Evolutionary conservation across 2,113 vertebrate genomes (phyloP), one percentile per base, ranked within the genome.

Genomic region (Calidris pygmaea): DNA sequence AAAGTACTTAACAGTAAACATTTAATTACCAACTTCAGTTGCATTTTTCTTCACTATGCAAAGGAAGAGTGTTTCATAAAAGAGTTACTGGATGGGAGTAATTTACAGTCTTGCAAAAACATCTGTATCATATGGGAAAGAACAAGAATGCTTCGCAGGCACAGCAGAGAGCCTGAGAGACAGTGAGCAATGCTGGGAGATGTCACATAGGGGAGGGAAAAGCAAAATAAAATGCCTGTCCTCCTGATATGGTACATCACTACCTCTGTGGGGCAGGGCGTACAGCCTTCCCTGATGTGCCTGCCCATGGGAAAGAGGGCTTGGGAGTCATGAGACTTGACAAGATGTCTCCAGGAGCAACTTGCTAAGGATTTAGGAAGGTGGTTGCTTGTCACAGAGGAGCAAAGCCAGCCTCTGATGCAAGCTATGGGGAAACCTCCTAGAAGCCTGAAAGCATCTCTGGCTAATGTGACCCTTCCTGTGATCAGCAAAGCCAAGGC

Each of bases 1-100:
- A 93, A 97, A 93, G 93, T 96, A 96, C 84, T 96, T 97, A 97
- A 97, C 91, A 93, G 95, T 95, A 97, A 97, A 96, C 96, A 96
- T 96, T 97, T 97, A 97, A 97, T 97, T 97, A 95, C 89, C 86
- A 92, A 76, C 90, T 88, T 94, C 60, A 91, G 87, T 65, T 94
- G 83, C 83, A 87, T 95, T 96, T 95, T 96, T 95, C 94, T 96
- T 94, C 72, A 60, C 52, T 95, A 29, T 67, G 62, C 11, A 6
- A 74, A 89, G 16, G 35, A 87, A 87, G 81, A 95, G 81, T 34
- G 52, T 88, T 95, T 94, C 89, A 93, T 96, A 91, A 89, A 92
- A 84, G 76, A 74, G 30, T 95, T 91, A 59, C 63, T 87, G 71
- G 85, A 70, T 96, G 63, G 77, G 71, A 94, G 39, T 94, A 94